Evolutionary conservation across 2,113 vertebrate genomes (phyloP), one percentile per base, ranked within the genome.

Genomic region (Plestiodon gilberti): DNA sequence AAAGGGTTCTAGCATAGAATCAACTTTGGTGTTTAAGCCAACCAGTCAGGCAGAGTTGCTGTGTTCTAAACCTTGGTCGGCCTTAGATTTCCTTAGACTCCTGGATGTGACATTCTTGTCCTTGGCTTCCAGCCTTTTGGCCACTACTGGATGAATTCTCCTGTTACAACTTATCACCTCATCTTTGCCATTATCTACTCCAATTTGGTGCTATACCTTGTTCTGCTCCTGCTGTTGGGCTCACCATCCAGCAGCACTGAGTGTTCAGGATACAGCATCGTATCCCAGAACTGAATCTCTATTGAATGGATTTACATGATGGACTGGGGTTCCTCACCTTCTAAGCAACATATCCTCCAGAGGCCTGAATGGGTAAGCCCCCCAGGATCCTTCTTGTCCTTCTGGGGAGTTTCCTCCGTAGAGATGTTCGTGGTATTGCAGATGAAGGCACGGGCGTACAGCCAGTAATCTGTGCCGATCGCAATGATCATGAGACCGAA

Each of bases 401-500:
- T 97, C 95, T 96, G 97, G 74, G 97, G 96, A 5, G 97, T 96
- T 79, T 97, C 97, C 22, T 98, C 97, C 71, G 96, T 96, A 67
- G 96, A 93, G 91, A 96, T 89, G 91, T 98, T 98, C 84, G 98
- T 98, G 95, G 97, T 98, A 96, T 99, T 98, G 96, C 98, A 99
- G 96, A 99, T 98, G 91, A 97, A 92, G 91, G 98, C 98, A 52
- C 98, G 97, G 85, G 98, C 97, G 92, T 99, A 99, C 76, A 99
- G 98, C 98, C 98, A 99, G 95, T 99, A 99, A 95, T 99, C 98
- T 30, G 98, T 99, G 96, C 98, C 98, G 91, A 99, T 98, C 89
- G 98, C 98, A 90, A 99, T 98, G 91, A 98, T 98, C 98, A 99
- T 99, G 96, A 99, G 97, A 95, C 98, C 97, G 84, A 99, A 99